Evolutionary conservation across 2,797 vertebrate species (phyloP).

Genomic region (Sphenodon punctatus): DNA sequence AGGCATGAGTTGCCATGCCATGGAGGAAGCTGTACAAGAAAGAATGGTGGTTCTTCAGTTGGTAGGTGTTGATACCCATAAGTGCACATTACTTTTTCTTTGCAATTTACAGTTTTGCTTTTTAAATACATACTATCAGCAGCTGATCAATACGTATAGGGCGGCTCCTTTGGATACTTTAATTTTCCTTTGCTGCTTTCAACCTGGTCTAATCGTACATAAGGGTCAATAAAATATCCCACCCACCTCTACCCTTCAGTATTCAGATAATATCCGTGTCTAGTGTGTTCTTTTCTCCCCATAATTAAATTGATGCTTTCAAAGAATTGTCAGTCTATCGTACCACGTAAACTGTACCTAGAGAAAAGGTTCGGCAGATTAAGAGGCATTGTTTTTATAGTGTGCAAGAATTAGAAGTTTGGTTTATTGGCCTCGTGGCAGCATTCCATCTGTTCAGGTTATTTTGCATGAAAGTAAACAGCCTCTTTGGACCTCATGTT

Average conservation of each 20-base stretch:
- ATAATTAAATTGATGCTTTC: background rate
- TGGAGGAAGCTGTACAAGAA: background rate
- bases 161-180: background rate
- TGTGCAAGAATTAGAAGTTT: conserved; percentile 18
- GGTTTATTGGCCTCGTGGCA: conserved; percentile 7
- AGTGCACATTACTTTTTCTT: background rate
- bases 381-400: conserved; percentile 19
- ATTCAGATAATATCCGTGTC: background rate
- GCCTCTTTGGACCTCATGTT: background rate
- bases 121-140: background rate
- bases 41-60: conserved; percentile 9
- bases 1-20: background rate
- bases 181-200: background rate
- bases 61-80: background rate
- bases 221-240: background rate
- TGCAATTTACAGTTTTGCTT: no score
- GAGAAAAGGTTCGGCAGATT: conserved; percentile 8
- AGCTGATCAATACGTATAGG: background rate
- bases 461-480: background rate
- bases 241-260: no score
- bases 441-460: conserved; percentile 25
- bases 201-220: background rate
- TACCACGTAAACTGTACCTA: background rate
- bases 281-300: background rate
- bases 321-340: conserved; percentile 4